These are phyloP conservation scores for Electrona antarctica DNA, from an alignment of 2,113 vertebrate genomes.

Conservation along the genomic window DNA sequence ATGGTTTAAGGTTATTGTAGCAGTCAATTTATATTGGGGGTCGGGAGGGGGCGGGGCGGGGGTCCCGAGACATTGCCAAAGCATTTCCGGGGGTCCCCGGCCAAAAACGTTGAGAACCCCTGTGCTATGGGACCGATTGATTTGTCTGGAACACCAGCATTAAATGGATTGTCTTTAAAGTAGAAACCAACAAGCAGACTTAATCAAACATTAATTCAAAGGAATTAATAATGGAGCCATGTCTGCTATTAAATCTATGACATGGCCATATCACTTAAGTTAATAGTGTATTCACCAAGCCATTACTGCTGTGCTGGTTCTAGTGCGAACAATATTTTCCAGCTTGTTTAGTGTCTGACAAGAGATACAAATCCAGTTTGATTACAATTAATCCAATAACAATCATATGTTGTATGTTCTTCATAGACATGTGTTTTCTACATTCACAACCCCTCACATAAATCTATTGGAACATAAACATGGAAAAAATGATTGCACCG, in stretches of 20 bases:
- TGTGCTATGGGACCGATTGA: neutral
- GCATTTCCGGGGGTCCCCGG: too few species aligned
- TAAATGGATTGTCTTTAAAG: slow-evolving; percentile 35
- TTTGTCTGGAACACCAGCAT: slow-evolving; percentile 43
- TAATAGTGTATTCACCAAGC: slow-evolving; percentile 35
- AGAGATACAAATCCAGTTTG: slow-evolving; percentile 2
- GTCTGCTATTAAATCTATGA: slow-evolving; percentile 11
- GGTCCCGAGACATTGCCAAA: too few species aligned
- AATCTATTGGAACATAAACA: slow-evolving; percentile 22
- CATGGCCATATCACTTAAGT: slow-evolving; percentile 2
- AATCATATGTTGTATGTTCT: too few species aligned
- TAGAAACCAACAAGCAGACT: slow-evolving; percentile 19
- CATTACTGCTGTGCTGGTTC: slow-evolving; percentile 14
- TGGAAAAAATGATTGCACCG: slow-evolving; percentile 4
- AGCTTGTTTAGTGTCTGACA: neutral
- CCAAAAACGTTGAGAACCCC: neutral
- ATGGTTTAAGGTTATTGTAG: too few species aligned
- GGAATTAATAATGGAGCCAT: slow-evolving; percentile 16
- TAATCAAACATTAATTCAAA: slow-evolving; percentile 11
- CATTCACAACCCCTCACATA: neutral
- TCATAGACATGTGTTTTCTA: too few species aligned
- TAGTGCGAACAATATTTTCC: slow-evolving; percentile 11
- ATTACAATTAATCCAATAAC: neutral
- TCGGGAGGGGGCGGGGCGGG: too few species aligned
- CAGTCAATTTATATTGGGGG: too few species aligned